Percentiles rank a stretch among this genome's conserved stretches.
Evolutionary conservation across 2,113 vertebrate species (phyloP).

Genomic region (Poecile atricapillus): DNA sequence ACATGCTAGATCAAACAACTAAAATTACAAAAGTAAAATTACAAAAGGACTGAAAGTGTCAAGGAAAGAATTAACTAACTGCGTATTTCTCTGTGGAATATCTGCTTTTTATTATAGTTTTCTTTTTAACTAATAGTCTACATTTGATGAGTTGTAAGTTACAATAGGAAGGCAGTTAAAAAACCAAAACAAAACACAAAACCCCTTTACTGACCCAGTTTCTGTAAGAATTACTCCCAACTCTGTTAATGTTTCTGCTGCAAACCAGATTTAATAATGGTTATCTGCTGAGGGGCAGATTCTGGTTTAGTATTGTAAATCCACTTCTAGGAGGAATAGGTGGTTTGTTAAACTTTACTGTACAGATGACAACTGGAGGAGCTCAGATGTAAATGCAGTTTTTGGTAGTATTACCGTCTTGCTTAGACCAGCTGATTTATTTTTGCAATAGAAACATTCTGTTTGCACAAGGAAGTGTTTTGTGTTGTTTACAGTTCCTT

Average conservation of each 20-base stretch:
- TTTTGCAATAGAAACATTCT: neutral
- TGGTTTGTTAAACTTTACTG: slow-evolving; percentile 74
- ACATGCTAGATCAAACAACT: neutral
- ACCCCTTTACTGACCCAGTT: neutral
- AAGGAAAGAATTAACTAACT: neutral
- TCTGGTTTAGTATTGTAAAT: slow-evolving; percentile 34
- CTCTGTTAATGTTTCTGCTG: neutral
- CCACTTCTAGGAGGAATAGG: slow-evolving; percentile 24
- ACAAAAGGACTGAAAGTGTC: neutral
- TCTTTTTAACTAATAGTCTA: neutral
- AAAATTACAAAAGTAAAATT: neutral
- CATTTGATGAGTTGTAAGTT: neutral
- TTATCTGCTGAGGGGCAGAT: slow-evolving; percentile 20
- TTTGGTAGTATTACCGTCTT: slow-evolving; percentile 53
- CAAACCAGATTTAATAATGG: neutral
- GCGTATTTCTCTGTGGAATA: neutral
- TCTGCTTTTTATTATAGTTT: neutral
- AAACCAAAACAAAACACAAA: neutral
- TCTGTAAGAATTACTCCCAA: neutral
- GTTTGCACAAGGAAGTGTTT: neutral
- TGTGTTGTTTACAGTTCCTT: neutral
- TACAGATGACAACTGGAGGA: slow-evolving; percentile 72
- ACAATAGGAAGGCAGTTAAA: neutral
- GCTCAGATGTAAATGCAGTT: slow-evolving; percentile 60
- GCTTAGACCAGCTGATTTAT: slow-evolving; percentile 56